Evolutionary conservation across 2,888 invertebrate genomes (phyloP), one percentile per base, ranked within the genome.

Genomic region (Tiliacea aurago): DNA sequence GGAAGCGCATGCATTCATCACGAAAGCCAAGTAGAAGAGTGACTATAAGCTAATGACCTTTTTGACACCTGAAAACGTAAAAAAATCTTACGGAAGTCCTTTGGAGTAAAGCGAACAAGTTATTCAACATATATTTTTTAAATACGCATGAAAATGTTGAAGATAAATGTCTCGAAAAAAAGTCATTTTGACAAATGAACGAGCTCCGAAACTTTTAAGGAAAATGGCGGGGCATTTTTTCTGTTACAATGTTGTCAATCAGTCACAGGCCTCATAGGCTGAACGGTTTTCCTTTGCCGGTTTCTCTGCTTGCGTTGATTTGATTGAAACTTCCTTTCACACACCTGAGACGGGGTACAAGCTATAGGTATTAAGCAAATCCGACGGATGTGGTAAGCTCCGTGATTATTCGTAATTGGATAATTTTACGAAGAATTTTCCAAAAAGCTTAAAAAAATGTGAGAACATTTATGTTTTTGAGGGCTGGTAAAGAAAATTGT

Each of bases 181-280:
- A 87, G 76, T 74, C 62, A 73, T 76, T 86, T 84, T 87, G 91
- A 93, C 89, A 92, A 92, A 93, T 91, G 91, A 88, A 87, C 84
- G 86, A 86, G 89, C 89, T 90, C 89, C 86, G 74, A 82, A 89
- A 91, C 88, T 90, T 89, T 88, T 87, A 86, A 90, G 87, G 91
- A 86, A 92, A 92, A 93, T 89, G 90, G 87, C 85, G 81, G 86
- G 81, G 86, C 89, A 90, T 92, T 89, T 92, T 92, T 92, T 91
- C 88, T 83, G 83, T 89, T 90, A 94, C 94, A 94, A 92, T 93
- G 94, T 95, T 95, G 94, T 95, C 95, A 95, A 95, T 95, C 95
- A 95, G 94, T 94, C 94, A 92, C 90, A 81, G 68, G 67, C 76
- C 20, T 51, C 62, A 67, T 66, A 86, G 90, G 89, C 92, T 87